A percentile compares a stretch with the other conserved stretches of the same genome.
Evolutionary conservation across 2,113 vertebrate species (phyloP).

Genomic region (Emydocephalus ijimae): DNA sequence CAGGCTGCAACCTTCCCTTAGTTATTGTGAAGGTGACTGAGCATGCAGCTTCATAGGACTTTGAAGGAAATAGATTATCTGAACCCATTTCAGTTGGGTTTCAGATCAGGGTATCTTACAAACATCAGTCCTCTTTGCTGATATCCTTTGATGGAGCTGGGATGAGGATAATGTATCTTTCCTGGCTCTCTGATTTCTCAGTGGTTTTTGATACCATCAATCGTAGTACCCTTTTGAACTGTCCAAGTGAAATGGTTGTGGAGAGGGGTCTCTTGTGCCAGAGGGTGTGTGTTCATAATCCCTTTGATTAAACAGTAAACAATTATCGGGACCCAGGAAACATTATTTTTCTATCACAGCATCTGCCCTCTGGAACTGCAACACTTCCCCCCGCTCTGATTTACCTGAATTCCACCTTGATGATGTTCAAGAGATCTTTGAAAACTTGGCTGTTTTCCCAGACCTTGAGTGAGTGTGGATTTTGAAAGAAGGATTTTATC

Average conservation of each 20-base stretch:
- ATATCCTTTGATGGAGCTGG: background rate
- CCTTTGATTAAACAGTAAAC: background rate
- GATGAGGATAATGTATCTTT: background rate
- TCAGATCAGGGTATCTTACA: background rate
- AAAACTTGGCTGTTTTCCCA: background rate
- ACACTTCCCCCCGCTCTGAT: fast-evolving
- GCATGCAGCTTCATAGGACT: background rate
- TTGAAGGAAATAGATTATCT: background rate
- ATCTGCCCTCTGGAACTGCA: background rate
- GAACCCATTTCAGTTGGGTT: background rate
- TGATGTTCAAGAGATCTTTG: background rate
- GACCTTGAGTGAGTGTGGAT: background rate
- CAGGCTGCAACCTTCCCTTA: background rate
- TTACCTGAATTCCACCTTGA: background rate
- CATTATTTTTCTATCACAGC: background rate
- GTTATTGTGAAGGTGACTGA: background rate
- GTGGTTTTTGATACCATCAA: background rate
- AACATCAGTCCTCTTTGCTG: background rate
- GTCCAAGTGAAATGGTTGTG: background rate
- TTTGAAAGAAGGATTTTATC: background rate
- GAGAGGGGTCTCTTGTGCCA: background rate
- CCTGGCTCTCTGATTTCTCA: background rate
- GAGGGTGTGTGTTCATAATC: background rate
- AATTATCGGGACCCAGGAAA: background rate
- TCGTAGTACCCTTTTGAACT: background rate